Conservation (phyloP, 30 jellyfish, hydroid and myxozoan species). For the Cassiopea andromeda region DNA sequence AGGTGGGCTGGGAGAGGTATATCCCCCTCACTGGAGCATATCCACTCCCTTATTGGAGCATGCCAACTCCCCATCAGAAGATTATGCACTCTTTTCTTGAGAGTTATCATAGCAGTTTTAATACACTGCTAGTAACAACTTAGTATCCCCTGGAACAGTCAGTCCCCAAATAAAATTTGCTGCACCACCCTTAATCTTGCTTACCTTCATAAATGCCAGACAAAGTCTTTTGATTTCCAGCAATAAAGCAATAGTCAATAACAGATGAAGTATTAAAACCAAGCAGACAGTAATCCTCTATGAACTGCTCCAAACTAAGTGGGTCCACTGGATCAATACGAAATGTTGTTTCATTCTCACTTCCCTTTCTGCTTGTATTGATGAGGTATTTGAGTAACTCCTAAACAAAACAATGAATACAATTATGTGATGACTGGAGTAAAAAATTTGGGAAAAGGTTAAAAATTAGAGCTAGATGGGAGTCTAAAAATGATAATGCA, state of each 20-base stretch:
- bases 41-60: too few relatives aligned
- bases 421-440: background rate
- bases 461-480: too few relatives aligned
- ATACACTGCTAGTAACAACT: too few relatives aligned
- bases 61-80: too few relatives aligned
- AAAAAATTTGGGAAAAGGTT: too few relatives aligned
- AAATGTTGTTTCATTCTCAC: background rate
- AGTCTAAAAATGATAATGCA: too few relatives aligned
- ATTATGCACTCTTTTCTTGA: too few relatives aligned
- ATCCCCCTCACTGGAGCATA: too few relatives aligned
- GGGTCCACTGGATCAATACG: slow-evolving; percentile 37
- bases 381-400: slow-evolving; percentile 35
- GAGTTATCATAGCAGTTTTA: too few relatives aligned
- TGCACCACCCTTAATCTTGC: background rate
- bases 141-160: too few relatives aligned
- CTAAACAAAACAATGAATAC: background rate
- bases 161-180: too few relatives aligned
- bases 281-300: slow-evolving; percentile 69
- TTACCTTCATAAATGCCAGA: slow-evolving; percentile 27
- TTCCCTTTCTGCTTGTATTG: slow-evolving; percentile 10
- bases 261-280: slow-evolving; percentile 34
- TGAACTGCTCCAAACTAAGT: slow-evolving; percentile 37
- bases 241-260: slow-evolving; percentile 35
- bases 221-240: background rate
- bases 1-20: too few relatives aligned